Percentiles rank a stretch among this genome's conserved stretches.
phyloP scores from a whole-genome alignment of 92 coral and sea anemone species.

The Porites cylindrica region DNA sequence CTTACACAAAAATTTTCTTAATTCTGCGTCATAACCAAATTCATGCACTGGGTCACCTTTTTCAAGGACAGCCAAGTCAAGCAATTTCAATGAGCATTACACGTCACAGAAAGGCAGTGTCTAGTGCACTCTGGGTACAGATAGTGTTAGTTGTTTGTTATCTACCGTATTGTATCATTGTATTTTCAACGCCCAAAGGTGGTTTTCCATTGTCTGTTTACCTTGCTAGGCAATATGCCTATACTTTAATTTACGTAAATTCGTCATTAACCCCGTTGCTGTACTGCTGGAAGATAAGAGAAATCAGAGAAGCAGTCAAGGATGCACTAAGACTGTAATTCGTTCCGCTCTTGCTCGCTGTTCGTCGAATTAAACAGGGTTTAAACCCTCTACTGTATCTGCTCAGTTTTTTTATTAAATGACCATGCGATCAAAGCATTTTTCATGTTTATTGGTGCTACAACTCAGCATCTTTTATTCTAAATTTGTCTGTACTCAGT shows the following conservation, averaged over 20 bases:
- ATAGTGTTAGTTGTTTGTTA: background rate
- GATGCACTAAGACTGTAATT: background rate
- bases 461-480: too few species aligned
- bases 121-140: background rate
- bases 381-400: too few species aligned
- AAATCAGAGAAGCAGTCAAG: background rate
- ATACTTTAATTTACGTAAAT: background rate
- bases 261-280: background rate
- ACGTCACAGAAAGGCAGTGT: background rate
- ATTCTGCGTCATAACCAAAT: background rate
- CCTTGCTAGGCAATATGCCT: background rate
- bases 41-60: background rate
- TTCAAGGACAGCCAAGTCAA: background rate
- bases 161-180: background rate
- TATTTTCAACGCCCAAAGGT: background rate
- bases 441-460: too few species aligned
- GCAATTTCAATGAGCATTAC: background rate
- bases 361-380: too few species aligned
- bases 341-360: too few species aligned
- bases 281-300: background rate
- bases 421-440: too few species aligned
- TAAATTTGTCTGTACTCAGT: too few species aligned
- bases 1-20: background rate
- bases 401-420: too few species aligned
- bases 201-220: background rate